These are phyloP conservation scores for Potorous gilbertii DNA, from an alignment of 2,797 vertebrate genomes.

Conservation along the genomic window DNA sequence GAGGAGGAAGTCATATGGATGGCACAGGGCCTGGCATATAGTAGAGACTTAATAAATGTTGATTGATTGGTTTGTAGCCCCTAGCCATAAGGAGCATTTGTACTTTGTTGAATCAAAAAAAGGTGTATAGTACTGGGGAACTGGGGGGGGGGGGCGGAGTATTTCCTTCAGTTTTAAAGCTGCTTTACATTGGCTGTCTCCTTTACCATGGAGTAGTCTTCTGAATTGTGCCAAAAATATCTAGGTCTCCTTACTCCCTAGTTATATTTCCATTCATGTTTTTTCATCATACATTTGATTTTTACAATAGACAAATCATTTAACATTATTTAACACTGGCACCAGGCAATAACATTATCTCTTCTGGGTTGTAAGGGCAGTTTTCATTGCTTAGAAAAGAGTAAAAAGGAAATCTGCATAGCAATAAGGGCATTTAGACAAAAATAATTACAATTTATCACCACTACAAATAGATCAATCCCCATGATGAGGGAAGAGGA, in stretches of 20 bases:
- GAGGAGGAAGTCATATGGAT: background rate
- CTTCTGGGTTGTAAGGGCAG: constrained; percentile 40
- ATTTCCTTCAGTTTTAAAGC: constrained; percentile 21
- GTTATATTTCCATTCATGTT: constrained; percentile 19
- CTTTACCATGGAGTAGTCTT: background rate
- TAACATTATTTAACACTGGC: constrained; percentile 33
- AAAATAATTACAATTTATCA: constrained; percentile 64
- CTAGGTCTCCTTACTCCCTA: background rate
- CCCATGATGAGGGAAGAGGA: constrained; percentile 17
- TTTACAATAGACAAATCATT: constrained; percentile 44
- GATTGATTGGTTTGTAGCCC: background rate
- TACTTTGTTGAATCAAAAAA: background rate
- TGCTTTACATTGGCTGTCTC: background rate
- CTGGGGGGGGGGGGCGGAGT: too few relatives aligned
- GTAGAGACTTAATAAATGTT: background rate
- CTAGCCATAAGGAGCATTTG: background rate
- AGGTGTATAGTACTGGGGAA: background rate
- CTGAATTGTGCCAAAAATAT: background rate
- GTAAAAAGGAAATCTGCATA: constrained; percentile 61
- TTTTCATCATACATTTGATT: constrained; percentile 55
- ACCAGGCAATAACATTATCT: constrained; percentile 41
- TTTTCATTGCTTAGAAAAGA: constrained; percentile 60
- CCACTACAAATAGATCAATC: constrained; percentile 46
- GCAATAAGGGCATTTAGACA: constrained; percentile 37
- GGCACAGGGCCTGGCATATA: background rate